A percentile compares a stretch with the other conserved stretches of the same genome.
phyloP scores from a whole-genome alignment of 2,888 invertebrate species.

The Nowickia ferox region DNA sequence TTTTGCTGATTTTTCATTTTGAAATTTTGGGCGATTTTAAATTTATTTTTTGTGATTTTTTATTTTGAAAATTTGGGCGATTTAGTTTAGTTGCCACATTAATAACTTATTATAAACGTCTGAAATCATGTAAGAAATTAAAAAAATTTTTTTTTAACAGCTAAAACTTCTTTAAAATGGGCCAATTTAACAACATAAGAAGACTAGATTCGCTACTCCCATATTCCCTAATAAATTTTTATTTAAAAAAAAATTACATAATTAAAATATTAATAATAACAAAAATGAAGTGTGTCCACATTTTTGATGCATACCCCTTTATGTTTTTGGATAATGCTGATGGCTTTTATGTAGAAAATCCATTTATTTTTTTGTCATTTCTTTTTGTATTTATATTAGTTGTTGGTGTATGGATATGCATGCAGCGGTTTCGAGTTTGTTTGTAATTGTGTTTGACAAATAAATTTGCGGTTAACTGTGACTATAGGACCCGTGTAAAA shows the following conservation, averaged over 20 bases:
- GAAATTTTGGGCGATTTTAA: too few species aligned
- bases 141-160: too few species aligned
- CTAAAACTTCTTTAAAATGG: not conserved
- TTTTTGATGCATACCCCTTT: not conserved
- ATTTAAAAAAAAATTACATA: not conserved
- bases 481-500: slow-evolving; percentile 55
- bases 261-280: not conserved
- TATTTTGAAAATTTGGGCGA: too few species aligned
- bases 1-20: too few species aligned
- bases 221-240: not conserved
- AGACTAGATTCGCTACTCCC: not conserved
- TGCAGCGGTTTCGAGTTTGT: slow-evolving; percentile 38
- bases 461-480: slow-evolving; percentile 68
- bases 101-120: too few species aligned
- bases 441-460: slow-evolving; percentile 51
- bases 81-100: too few species aligned
- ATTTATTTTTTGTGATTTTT: too few species aligned
- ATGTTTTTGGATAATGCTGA: not conserved
- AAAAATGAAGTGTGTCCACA: not conserved
- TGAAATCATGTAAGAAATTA: too few species aligned
- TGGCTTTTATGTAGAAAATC: slow-evolving; percentile 33
- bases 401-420: not conserved
- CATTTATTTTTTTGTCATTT: not conserved
- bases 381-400: not conserved
- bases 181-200: not conserved